Base-by-base conservation (phyloP, 1,140 invertebrate genomes). In the Sycobia sp. region DNA sequence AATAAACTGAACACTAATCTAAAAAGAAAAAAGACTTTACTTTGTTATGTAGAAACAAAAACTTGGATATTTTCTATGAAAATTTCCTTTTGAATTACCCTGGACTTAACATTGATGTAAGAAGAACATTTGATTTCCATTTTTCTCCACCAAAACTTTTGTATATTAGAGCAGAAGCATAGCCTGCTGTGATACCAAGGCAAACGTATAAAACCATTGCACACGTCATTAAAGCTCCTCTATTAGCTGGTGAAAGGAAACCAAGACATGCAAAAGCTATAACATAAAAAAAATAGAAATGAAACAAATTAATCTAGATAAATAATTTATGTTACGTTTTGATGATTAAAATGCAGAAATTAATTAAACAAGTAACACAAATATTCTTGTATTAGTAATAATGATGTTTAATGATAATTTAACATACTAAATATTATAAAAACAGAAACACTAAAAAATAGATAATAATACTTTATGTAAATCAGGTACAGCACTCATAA, bases 191-290 rank as follows among this genome's bases (percentile, higher is more conserved):
- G 2, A 94, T 95, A 29, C 97, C 97, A 14, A 99, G 85, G 61
- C 96, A 90, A 1, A 99, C 96, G 82, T 94, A 99, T 38, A 97
- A 86, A 1, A 97, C 91, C 86, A 98, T 88, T 16, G 95, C 92
- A 82, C 96, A 98, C 4, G 97, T 99, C 96, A 99, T 99, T 38
- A 99, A 78, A 9, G 97, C 94, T 14, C 97, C 97, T 76, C 97
- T 89, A 83, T 99, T 99, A 18, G 97, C 97, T 0, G 97, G 97
- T 25, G 96, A 98, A 18, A 99, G 83, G 81, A 99, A 99, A 47
- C 97, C 97, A 55, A 99, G 84, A 77, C 96, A 99, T 16, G 97
- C 97, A 83, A 99, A 98, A 25, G 93, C 95, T 87, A 27, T 34
- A 67, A 58, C 22, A 36, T n/a, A n/a, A n/a, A n/a, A n/a, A 27